Evolutionary conservation across 2,888 invertebrate species (phyloP), one percentile per base, ranked within the genome.

Genomic region (Dinocampus coccinellae): DNA sequence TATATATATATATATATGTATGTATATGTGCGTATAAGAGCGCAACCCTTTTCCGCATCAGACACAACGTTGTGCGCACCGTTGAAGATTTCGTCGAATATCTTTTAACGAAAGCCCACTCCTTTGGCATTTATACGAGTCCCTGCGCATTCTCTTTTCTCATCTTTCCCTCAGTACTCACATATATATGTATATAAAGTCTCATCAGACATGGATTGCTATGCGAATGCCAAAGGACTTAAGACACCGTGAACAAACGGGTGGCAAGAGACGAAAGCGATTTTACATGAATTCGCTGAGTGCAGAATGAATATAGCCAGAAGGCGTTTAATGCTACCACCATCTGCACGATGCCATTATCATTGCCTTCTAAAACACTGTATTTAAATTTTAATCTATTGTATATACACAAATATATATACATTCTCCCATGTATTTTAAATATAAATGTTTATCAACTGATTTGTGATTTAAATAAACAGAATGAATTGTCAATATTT

Each of bases 201-300:
- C 39, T 34, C 39, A 62, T 36, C 34, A 39, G 24, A 62, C 39
- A 36, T 39, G 39, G 66, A 66, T 52, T 67, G 47, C 47, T n/a
- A 47, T 39, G 66, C 26, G 55, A 34, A 62, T 53, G 53, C 71
- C 66, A 71, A 71, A 71, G 66, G 65, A 67, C 65, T 71, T 65
- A 71, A 71, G 71, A 66, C 71, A 71, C 55, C 71, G 71, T 71
- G 71, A 71, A 67, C 61, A 55, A 47, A 62, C 66, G 71, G 60
- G 66, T 71, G 66, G 34, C 55, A 22, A 53, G 66, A 66, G 58
- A 67, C 66, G 66, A 61, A 67, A 71, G 62, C 61, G 71, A 71
- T 71, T 71, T 61, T 71, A 61, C 66, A 66, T 60, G 60, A 61
- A 66, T 55, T 60, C 55, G 66, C 60, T 61, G 57, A 63, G 58